Percentiles rank a stretch among this genome's conserved stretches.
These are phyloP conservation scores for pig (Sus scrofa) DNA, from an alignment of 2,113 vertebrate genomes.

Conservation along the genomic window T2T-Sscrofa CM000817.6:15869001-15869500, in stretches of 20 bases:
- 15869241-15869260: not conserved
- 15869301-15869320: not conserved
- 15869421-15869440: too few species aligned
- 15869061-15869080: not conserved
- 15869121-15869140: not conserved
- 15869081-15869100: not conserved
- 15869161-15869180: constrained; percentile 17
- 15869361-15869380: too few species aligned
- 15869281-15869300: not conserved
- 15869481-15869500: too few species aligned
- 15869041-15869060: not conserved
- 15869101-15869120: not conserved
- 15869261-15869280: not conserved
- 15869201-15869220: not conserved
- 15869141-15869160: not conserved
- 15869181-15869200: not conserved
- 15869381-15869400: too few species aligned
- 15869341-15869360: too few species aligned
- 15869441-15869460: too few species aligned
- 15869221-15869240: not conserved
- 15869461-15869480: too few species aligned
- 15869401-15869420: too few species aligned
- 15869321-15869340: too few species aligned
- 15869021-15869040: not conserved
- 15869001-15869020: not conserved